These are phyloP conservation scores for Bagarius yarrelli DNA, from an alignment of 2,113 vertebrate genomes.

Conservation along the genomic window DNA sequence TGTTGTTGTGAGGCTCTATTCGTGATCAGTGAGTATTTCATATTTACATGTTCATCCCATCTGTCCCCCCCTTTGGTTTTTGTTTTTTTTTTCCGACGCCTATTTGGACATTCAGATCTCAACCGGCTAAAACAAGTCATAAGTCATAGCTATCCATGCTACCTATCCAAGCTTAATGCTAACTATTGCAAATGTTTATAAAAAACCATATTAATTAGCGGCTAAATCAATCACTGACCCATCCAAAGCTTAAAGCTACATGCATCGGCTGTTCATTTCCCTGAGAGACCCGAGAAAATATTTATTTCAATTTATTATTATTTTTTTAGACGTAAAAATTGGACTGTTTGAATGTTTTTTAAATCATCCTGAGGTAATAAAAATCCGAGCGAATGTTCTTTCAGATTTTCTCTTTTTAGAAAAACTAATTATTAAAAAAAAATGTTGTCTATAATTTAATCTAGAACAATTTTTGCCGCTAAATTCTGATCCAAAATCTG, in stretches of 20 bases:
- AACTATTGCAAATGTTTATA: slow-evolving; percentile 54
- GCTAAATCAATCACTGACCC: not conserved
- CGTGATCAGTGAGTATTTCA: slow-evolving; percentile 95
- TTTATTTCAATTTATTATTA: not conserved
- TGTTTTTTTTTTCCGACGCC: slow-evolving; percentile 65
- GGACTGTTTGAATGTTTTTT: not conserved
- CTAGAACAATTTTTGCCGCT: too few species aligned
- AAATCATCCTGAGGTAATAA: slow-evolving; percentile 5
- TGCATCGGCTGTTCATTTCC: slow-evolving; percentile 37
- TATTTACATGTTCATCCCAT: slow-evolving; percentile 87
- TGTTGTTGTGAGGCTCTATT: slow-evolving; percentile 84
- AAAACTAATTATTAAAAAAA: not conserved
- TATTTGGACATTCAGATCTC: slow-evolving; percentile 64
- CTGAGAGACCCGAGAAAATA: not conserved
- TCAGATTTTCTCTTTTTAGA: not conserved
- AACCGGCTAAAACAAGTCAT: slow-evolving; percentile 65
- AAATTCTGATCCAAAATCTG: not conserved
- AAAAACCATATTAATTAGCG: not conserved
- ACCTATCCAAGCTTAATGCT: slow-evolving; percentile 67
- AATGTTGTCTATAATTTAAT: too few species aligned
- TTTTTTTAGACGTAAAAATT: not conserved
- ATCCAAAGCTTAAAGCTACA: slow-evolving; percentile 32
- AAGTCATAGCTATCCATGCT: slow-evolving; percentile 69
- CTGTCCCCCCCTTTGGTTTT: slow-evolving; percentile 63
- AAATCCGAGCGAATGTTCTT: not conserved